Conservation (phyloP, 2,797 vertebrate genomes). For the Brachymystax lenok region DNA sequence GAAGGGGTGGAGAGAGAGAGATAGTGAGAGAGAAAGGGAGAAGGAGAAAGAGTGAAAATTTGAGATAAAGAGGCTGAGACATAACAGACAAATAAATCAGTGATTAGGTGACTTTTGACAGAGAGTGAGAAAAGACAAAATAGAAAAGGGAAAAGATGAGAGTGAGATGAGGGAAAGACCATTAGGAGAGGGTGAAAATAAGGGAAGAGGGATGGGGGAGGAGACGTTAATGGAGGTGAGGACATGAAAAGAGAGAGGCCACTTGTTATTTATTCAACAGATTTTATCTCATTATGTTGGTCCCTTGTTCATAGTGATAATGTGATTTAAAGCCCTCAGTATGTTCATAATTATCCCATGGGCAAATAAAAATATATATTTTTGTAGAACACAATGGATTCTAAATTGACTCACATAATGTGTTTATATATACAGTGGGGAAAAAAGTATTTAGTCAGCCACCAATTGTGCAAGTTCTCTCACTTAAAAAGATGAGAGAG, state of each 20-base stretch:
- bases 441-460: too few species aligned
- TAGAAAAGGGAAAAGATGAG: neutral
- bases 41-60: neutral
- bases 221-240: neutral
- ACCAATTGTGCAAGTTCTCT: too few species aligned
- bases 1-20: neutral
- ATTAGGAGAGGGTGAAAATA: neutral
- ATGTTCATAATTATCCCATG: neutral
- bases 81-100: slow-evolving; percentile 30
- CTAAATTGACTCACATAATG: neutral
- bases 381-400: too few species aligned
- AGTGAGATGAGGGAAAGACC: neutral
- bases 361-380: too few species aligned
- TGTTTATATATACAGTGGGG: neutral
- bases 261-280: neutral
- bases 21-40: neutral
- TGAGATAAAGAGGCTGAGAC: slow-evolving; percentile 52
- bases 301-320: neutral
- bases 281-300: neutral
- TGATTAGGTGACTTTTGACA: neutral
- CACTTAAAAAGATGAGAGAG: too few species aligned
- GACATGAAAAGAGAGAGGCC: neutral
- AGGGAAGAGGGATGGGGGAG: neutral
- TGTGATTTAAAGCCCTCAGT: neutral
- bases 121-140: neutral